These are phyloP conservation scores for Ceuthmochares aereus DNA, from an alignment of 2,113 vertebrate species.

Conservation along the genomic window DNA sequence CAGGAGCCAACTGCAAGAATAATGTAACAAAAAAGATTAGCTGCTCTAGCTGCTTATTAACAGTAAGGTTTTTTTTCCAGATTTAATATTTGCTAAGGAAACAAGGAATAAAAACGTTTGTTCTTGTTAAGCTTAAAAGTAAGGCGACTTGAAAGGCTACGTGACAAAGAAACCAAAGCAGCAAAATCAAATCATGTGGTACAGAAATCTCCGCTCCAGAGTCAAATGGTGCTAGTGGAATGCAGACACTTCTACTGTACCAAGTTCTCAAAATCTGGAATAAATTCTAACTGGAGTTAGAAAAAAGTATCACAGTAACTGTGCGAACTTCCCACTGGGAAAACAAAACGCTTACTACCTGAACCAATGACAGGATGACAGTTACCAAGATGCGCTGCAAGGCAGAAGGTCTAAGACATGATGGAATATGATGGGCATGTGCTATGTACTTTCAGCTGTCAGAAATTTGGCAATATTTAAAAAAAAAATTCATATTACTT, in stretches of 20 bases:
- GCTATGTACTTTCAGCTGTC: background rate
- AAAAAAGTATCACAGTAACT: background rate
- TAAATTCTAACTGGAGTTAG: background rate
- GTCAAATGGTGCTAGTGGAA: background rate
- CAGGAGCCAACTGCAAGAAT: slow-evolving; percentile 84
- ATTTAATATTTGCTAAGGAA: background rate
- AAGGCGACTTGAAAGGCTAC: background rate
- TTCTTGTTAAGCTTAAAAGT: background rate
- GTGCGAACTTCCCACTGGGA: background rate
- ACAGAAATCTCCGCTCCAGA: background rate
- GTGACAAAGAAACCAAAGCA: background rate
- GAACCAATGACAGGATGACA: background rate
- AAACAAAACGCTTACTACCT: background rate
- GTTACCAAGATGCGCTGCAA: background rate
- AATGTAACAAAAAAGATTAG: slow-evolving; percentile 17
- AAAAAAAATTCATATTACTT: background rate
- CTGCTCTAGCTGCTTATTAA: background rate
- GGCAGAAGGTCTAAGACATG: background rate
- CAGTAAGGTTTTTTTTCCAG: background rate
- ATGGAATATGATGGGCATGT: slow-evolving; percentile 12
- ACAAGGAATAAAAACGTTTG: background rate
- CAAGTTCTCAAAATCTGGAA: slow-evolving; percentile 5
- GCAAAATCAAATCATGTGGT: background rate
- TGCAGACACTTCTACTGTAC: background rate
- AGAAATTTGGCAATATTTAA: background rate